These are phyloP conservation scores for Leuciscus idus DNA, from an alignment of 2,113 vertebrate genomes.

Conservation along the genomic window DNA sequence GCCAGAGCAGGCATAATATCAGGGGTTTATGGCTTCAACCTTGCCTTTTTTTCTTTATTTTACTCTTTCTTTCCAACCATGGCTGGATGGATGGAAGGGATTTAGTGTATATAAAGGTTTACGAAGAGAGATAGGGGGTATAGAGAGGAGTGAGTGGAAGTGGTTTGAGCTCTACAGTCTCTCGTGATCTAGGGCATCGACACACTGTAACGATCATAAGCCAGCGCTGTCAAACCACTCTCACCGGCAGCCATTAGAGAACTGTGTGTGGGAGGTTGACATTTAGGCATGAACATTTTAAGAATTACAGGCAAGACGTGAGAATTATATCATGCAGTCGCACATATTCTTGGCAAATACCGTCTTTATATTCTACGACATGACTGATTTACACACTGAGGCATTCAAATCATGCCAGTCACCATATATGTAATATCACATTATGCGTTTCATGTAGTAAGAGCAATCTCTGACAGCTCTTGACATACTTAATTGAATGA, in stretches of 20 bases:
- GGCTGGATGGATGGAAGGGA: slow-evolving; percentile 38
- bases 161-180: slow-evolving; percentile 19
- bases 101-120: slow-evolving; percentile 34
- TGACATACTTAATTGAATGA: not conserved
- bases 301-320: slow-evolving; percentile 24
- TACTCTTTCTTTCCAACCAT: not conserved
- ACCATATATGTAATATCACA: slow-evolving; percentile 4
- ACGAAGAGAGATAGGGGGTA: not conserved
- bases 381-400: not conserved
- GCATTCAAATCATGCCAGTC: not conserved
- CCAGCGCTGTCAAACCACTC: slow-evolving; percentile 37
- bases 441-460: not conserved
- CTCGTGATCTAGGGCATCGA: slow-evolving; percentile 36
- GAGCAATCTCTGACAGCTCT: not conserved
- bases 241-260: slow-evolving; percentile 46
- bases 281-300: slow-evolving; percentile 41
- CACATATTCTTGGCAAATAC: not conserved
- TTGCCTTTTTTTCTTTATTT: slow-evolving; percentile 10
- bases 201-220: slow-evolving; percentile 33
- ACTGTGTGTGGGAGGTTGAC: slow-evolving; percentile 37
- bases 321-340: slow-evolving; percentile 21
- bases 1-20: slow-evolving; percentile 34
- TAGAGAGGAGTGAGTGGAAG: slow-evolving; percentile 11
- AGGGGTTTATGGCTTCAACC: slow-evolving; percentile 42
- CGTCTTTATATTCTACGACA: not conserved